phyloP scores from a whole-genome alignment of 2,113 vertebrate genomes.

The Proterorhinus semilunaris region DNA sequence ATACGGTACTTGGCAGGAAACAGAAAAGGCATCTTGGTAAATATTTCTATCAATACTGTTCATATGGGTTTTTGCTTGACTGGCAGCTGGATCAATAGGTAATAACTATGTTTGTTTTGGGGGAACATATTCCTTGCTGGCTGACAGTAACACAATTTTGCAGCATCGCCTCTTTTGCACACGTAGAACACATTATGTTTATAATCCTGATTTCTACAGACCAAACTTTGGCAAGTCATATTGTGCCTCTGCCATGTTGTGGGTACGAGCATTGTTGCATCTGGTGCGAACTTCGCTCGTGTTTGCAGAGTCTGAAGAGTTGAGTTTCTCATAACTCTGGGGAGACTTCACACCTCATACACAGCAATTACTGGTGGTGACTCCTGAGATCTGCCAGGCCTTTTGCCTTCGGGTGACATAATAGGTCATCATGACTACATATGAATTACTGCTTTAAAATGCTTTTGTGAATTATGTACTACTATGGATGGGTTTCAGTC shows the following conservation, averaged over 20 bases:
- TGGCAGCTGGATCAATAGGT: slow-evolving; percentile 30
- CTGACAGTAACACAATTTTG: neutral
- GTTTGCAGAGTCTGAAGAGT: slow-evolving; percentile 5
- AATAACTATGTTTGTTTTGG: slow-evolving; percentile 25
- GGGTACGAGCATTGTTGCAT: too few species aligned
- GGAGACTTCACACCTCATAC: too few species aligned
- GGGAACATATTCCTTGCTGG: neutral
- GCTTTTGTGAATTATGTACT: too few species aligned
- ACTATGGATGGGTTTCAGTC: too few species aligned
- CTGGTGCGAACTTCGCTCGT: neutral
- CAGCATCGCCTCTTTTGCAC: too few species aligned
- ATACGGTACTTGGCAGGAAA: neutral
- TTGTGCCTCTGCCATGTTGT: too few species aligned
- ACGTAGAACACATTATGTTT: too few species aligned
- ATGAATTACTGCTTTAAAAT: too few species aligned
- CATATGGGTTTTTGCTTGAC: slow-evolving; percentile 7
- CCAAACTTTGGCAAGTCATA: too few species aligned
- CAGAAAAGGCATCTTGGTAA: neutral
- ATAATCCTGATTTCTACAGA: too few species aligned
- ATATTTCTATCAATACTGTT: slow-evolving; percentile 5
- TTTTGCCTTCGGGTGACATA: slow-evolving; percentile 12
- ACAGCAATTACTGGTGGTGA: slow-evolving; percentile 8
- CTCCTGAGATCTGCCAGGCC: slow-evolving; percentile 10
- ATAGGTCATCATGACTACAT: neutral
- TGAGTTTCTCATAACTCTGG: neutral